phyloP scores from a whole-genome alignment of 2,888 invertebrate species.

The Callyntrura guangdongensis region DNA sequence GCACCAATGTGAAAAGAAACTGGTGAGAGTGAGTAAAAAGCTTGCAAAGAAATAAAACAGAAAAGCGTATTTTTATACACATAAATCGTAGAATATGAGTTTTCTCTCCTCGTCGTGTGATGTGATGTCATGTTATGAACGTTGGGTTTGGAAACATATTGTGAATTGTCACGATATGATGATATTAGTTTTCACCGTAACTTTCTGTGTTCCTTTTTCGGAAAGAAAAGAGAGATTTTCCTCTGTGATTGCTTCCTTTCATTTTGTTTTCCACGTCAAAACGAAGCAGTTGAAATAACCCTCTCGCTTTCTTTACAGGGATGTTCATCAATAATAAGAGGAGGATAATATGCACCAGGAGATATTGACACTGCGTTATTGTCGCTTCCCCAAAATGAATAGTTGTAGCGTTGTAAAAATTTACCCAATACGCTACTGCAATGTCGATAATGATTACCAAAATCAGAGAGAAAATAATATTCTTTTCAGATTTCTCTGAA shows the following conservation, averaged over 20 bases:
- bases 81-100: slow-evolving; percentile 73
- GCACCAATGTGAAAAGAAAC: slow-evolving; percentile 52
- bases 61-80: slow-evolving; percentile 45
- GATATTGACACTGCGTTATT: too few relatives aligned
- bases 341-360: not conserved
- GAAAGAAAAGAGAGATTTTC: slow-evolving; percentile 51
- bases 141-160: slow-evolving; percentile 68
- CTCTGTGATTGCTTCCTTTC: slow-evolving; percentile 68
- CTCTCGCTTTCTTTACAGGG: not conserved
- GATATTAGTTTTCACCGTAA: slow-evolving; percentile 68
- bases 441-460: too few relatives aligned
- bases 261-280: slow-evolving; percentile 50
- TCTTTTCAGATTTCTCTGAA: too few relatives aligned
- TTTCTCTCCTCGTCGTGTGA: slow-evolving; percentile 66
- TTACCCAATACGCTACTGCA: too few relatives aligned
- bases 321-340: not conserved
- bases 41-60: slow-evolving; percentile 25
- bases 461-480: too few relatives aligned
- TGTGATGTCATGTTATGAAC: slow-evolving; percentile 73
- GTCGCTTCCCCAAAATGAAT: too few relatives aligned
- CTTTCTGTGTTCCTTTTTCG: not conserved
- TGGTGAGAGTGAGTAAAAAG: slow-evolving; percentile 64
- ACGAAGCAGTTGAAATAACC: not conserved
- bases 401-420: too few relatives aligned
- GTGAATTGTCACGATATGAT: slow-evolving; percentile 78